Base-by-base conservation (phyloP, 2,888 invertebrate species). In the Calliphora vomitoria region DNA sequence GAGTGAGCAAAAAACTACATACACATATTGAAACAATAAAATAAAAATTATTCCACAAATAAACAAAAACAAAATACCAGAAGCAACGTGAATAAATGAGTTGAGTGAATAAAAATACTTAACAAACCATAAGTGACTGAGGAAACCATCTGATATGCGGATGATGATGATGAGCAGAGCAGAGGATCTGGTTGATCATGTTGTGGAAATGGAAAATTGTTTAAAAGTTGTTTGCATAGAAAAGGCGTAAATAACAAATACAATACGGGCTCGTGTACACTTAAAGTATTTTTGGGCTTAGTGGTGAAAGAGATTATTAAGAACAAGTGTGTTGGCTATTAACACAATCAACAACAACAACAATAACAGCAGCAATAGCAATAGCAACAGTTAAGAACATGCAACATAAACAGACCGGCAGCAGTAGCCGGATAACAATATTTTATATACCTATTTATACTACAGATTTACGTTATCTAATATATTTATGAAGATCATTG, bases 251-350 rank as follows among this genome's bases (percentile, higher is more conserved):
- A 25, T 25, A 58, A 68, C 55, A 64, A 68, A 87, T 69, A 79
- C 50, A 64, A 76, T 53, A 69, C 15, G 15, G 6, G 47, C n/a
- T 76, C 11, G 13, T 41, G 35, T 41, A 18, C 31, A 76, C 66
- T 84, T 83, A 6, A 81, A 86, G 15, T 44, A 78, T 82, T 78
- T 85, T 62, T 79, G 44, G 74, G 78, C 84, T n/a, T 85, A 87
- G 78, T 87, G 87, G 18, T 84, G 79, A 87, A 74, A 81, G 66
- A 69, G 41, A 81, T 64, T 44, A 72, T 78, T 79, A 75, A 82
- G 79, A 85, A 75, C 76, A 78, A 72, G 75, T 68, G 50, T 85
- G 71, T 69, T 64, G 47, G 69, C 38, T 41, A 66, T 81, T 68
- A 83, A 80, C 66, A 76, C 58, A 15, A 74, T 25, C 44, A 64